These are phyloP conservation scores for Laothoe populi DNA, from an alignment of 2,888 invertebrate species.

Conservation along the genomic window DNA sequence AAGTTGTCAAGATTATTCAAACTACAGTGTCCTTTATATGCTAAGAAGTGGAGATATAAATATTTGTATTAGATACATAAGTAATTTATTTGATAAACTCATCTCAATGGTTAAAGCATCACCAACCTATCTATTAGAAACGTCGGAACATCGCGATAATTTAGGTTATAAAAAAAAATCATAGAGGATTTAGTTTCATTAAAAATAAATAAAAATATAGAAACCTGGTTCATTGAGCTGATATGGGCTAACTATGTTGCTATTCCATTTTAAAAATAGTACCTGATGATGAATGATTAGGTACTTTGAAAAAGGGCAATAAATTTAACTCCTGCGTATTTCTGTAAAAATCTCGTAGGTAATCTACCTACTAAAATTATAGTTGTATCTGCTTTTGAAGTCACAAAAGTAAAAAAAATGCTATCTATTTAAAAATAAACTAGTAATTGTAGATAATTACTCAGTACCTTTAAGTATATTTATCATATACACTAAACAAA, in stretches of 20 bases:
- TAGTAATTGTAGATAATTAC: conserved; percentile 4
- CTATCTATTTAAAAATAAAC: conserved; percentile 9
- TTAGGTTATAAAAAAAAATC: not conserved
- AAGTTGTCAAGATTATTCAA: not conserved
- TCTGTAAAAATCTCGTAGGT: no score
- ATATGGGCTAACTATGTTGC: not conserved
- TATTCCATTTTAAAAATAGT: no score
- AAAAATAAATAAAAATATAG: no score
- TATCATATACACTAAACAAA: no score
- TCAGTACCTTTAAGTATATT: not conserved
- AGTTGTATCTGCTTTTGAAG: no score
- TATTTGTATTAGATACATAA: not conserved
- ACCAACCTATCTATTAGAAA: no score
- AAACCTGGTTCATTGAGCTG: not conserved
- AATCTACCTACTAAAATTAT: no score
- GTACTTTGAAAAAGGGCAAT: no score
- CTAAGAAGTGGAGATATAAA: not conserved
- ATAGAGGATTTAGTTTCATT: no score
- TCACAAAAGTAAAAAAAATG: not conserved
- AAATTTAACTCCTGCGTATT: no score
- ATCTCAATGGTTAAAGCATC: not conserved
- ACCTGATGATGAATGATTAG: no score
- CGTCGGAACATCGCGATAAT: not conserved
- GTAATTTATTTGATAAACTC: not conserved
- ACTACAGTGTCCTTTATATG: not conserved